Percentiles rank a stretch among this genome's conserved stretches.
These are phyloP conservation scores for Oegoconia quadripuncta DNA, from an alignment of 2,888 invertebrate species.

Conservation along the genomic window DNA sequence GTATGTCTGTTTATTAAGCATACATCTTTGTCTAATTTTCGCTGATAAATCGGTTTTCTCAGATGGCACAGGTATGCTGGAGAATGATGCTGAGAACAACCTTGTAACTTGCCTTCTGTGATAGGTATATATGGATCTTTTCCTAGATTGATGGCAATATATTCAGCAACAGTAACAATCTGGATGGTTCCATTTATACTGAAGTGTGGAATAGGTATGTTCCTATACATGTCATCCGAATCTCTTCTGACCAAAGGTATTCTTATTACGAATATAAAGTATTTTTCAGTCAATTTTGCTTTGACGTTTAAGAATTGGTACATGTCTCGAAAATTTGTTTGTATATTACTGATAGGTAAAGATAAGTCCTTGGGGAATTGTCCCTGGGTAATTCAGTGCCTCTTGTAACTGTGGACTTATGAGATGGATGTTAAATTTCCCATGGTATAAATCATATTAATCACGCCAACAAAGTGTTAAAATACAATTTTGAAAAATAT, in stretches of 20 bases:
- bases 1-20: no score
- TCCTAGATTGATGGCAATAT: constrained; percentile 11
- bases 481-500: no score
- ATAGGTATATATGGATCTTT: constrained; percentile 8
- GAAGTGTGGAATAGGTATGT: constrained; percentile 12
- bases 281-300: constrained; percentile 12
- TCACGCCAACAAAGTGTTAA: no score
- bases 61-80: no score
- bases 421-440: no score
- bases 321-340: constrained; percentile 1
- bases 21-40: no score
- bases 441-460: no score
- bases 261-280: constrained; percentile 14
- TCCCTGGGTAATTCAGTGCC: constrained; percentile 4
- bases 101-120: neutral
- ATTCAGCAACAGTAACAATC: constrained; percentile 11
- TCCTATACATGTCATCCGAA: constrained; percentile 9
- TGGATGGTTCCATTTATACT: constrained; percentile 7
- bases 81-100: constrained; percentile 3
- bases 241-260: constrained; percentile 15
- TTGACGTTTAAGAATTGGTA: no score
- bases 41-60: no score
- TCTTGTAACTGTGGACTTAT: constrained; percentile 8
- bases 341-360: constrained; percentile 5
- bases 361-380: neutral